phyloP scores from a whole-genome alignment of 2,888 invertebrate species.

The Arge pagana region DNA sequence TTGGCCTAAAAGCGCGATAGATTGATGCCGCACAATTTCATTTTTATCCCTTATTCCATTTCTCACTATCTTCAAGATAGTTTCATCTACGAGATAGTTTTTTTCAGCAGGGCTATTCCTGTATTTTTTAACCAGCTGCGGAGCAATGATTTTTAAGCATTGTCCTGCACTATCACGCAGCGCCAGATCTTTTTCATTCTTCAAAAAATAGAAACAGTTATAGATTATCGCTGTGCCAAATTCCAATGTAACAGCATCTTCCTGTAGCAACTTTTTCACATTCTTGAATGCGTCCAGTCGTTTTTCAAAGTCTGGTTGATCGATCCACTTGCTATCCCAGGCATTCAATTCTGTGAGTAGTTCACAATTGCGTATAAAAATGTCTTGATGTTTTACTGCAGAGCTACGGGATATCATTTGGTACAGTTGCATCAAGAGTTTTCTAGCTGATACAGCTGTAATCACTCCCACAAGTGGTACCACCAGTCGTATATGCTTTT shows the following conservation, averaged over 20 bases:
- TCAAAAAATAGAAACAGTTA: constrained; percentile 80
- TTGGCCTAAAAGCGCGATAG: constrained; percentile 77
- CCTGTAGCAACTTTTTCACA: constrained; percentile 64
- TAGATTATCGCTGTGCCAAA: constrained; percentile 76
- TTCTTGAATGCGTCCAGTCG: constrained; percentile 78
- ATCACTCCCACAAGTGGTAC: constrained; percentile 76
- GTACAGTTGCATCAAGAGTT: constrained; percentile 69
- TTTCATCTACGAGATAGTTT: constrained; percentile 72
- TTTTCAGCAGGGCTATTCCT: constrained; percentile 62
- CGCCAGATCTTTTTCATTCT: constrained; percentile 81
- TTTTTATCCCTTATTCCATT: constrained; percentile 72
- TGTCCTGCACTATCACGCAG: constrained; percentile 78
- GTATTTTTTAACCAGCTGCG: constrained; percentile 66
- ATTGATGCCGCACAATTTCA: constrained; percentile 77
- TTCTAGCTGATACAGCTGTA: constrained; percentile 68
- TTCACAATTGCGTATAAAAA: constrained; percentile 61
- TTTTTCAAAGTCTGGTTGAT: constrained; percentile 88
- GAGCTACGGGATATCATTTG: constrained; percentile 63
- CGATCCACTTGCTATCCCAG: constrained; percentile 85
- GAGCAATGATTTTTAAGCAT: constrained; percentile 73
- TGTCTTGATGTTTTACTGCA: constrained; percentile 43
- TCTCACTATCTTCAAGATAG: constrained; percentile 74
- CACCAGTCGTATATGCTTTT: constrained; percentile 70
- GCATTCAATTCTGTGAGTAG: constrained; percentile 78
- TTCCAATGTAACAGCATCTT: constrained; percentile 59